Evolutionary conservation across 2,888 invertebrate species (phyloP).

Genomic region (Drosophila barbarae): DNA sequence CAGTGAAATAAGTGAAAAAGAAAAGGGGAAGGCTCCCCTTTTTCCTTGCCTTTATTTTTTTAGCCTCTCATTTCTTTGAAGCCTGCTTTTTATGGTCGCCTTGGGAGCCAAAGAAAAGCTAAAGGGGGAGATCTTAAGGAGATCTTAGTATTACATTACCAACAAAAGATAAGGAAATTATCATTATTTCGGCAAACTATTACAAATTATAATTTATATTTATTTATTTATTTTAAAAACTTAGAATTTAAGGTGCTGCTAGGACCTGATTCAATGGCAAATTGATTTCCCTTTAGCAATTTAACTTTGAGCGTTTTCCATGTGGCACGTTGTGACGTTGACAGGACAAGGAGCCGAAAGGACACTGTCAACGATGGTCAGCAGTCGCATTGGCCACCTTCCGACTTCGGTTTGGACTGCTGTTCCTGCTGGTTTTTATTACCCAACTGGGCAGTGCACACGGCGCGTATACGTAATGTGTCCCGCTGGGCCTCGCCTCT

Average conservation of each 20-base stretch:
- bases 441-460: conserved; percentile 12
- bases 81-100: background rate
- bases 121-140: background rate
- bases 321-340: conserved; percentile 11
- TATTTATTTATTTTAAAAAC: background rate
- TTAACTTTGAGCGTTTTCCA: conserved; percentile 4
- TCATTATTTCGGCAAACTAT: background rate
- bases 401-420: background rate
- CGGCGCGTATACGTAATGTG: conserved; percentile 31
- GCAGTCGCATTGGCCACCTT: conserved; percentile 13
- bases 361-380: conserved; percentile 18
- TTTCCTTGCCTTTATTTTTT: background rate
- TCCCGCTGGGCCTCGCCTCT: conserved; percentile 20
- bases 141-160: background rate
- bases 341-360: conserved; percentile 16
- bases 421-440: conserved; percentile 22
- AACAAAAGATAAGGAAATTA: too few relatives aligned
- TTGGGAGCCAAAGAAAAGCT: conserved; percentile 10
- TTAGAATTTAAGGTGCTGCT: background rate
- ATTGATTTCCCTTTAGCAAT: conserved; percentile 9
- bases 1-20: conserved; percentile 12
- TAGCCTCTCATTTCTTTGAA: background rate
- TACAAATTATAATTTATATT: background rate
- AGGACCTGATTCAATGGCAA: conserved; percentile 4
- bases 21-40: conserved; percentile 1